These are phyloP conservation scores for Desmophyllum pertusum DNA, from an alignment of 92 coral and sea anemone genomes.

Conservation along the genomic window DNA sequence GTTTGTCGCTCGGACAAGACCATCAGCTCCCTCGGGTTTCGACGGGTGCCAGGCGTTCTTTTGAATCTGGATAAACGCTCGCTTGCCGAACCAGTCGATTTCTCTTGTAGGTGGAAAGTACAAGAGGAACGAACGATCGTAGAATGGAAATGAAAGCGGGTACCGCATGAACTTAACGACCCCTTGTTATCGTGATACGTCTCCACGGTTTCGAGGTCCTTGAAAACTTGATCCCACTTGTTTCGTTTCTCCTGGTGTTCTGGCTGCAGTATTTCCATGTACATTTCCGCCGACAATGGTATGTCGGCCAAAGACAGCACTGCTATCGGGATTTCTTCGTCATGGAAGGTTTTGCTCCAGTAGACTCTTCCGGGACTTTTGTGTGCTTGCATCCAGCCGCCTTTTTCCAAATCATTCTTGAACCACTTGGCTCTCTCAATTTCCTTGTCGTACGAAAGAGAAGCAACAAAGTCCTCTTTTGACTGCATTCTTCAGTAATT, in stretches of 20 bases:
- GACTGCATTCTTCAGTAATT: constrained; percentile 4
- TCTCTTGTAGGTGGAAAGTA: background rate
- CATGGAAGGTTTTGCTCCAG: constrained; percentile 15
- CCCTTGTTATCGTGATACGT: constrained; percentile 15
- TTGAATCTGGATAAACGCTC: background rate
- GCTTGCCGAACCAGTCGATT: constrained; percentile 33
- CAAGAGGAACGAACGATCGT: constrained; percentile 17
- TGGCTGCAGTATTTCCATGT: constrained; percentile 1
- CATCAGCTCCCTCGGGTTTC: constrained; percentile 17
- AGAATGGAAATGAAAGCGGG: constrained; percentile 4
- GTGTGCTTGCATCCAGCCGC: constrained; percentile 15
- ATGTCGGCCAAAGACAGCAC: constrained; percentile 10
- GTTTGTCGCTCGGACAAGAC: constrained; percentile 26
- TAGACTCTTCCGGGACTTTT: background rate
- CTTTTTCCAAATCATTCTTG: constrained; percentile 14
- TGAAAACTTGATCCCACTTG: constrained; percentile 39
- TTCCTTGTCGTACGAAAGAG: constrained; percentile 15
- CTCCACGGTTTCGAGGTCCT: constrained; percentile 22
- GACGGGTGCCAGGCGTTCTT: constrained; percentile 2
- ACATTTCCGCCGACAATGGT: constrained; percentile 35
- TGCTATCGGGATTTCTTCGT: constrained; percentile 34
- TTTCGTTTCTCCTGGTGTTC: constrained; percentile 23
- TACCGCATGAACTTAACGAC: background rate
- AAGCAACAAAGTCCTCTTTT: constrained; percentile 1
- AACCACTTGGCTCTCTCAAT: constrained; percentile 29